Evolutionary conservation across 2,113 vertebrate species (phyloP).

Genomic region (Lamprotornis superbus): DNA sequence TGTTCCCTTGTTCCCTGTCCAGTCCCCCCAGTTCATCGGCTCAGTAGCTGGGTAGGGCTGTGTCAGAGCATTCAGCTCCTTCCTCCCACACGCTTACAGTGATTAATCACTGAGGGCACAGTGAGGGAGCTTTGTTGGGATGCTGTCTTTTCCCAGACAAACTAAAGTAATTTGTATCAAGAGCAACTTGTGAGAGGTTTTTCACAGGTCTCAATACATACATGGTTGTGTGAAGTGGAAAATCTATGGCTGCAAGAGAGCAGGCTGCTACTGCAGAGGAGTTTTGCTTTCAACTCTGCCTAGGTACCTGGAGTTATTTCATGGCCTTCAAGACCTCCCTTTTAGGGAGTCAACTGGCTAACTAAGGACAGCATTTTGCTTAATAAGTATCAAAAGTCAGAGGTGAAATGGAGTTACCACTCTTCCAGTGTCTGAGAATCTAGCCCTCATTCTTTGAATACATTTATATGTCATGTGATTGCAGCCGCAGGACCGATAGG

Average conservation of each 20-base stretch:
- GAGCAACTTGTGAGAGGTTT: background rate
- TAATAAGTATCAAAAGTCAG: background rate
- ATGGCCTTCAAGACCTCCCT: background rate
- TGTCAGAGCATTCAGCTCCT: background rate
- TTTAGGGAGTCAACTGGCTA: background rate
- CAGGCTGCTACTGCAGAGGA: background rate
- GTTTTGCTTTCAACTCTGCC: background rate
- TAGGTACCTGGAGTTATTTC: background rate
- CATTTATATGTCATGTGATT: background rate
- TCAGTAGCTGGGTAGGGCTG: background rate
- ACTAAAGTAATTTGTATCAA: background rate
- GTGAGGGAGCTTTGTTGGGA: background rate
- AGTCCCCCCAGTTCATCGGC: background rate
- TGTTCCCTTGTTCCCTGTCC: background rate
- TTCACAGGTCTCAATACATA: background rate
- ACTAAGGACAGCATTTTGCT: background rate
- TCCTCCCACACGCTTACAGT: background rate
- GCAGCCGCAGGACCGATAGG: background rate
- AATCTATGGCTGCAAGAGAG: background rate
- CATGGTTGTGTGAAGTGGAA: background rate
- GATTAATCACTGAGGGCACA: background rate
- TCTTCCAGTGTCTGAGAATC: slow-evolving; percentile 13
- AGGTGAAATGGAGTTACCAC: background rate
- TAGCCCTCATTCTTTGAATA: slow-evolving; percentile 1
- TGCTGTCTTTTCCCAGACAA: background rate